Evolutionary conservation across 2,797 vertebrate genomes (phyloP), one percentile per base, ranked within the genome.

Genomic region (Sylvilagus floridanus): DNA sequence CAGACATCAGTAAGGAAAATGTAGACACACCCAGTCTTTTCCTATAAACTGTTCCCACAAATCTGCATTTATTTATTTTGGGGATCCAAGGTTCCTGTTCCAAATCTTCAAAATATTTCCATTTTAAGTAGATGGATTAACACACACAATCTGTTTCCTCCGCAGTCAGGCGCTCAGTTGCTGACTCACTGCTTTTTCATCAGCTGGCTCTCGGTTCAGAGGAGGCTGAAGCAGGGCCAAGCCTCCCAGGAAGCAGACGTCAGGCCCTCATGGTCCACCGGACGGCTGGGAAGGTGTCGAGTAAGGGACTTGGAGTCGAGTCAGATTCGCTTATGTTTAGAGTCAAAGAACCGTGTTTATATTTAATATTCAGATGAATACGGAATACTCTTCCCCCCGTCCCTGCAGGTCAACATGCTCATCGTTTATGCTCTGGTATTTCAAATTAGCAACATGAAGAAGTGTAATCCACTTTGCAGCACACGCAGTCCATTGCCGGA

Each of bases 81-180:
- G 69, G 50, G 24, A 90, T 84, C 63, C 76, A 97, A 88, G 52
- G 3, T 84, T 95, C 52, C 52, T 79, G 94, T 93, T 57, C 50
- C 63, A 87, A 95, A 63, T 72, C 32, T 92, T 95, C 69, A 93
- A 93, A 96, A 87, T 86, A 54, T 94, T 95, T 96, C 72, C 79
- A 84, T 95, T 84, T 95, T 92, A 92, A 91, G 60, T 75, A 92
- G 78, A 60, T 90, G n/a, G 19, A 76, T 95, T 88, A 95, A 93
- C 26, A 79, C 69, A 88, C 32, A 87, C 50, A 79, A 17, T 92
- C 79, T 93, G 62, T 89, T 95, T 93, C 66, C 91, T 83, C 83
- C 72, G 91, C 28, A 75, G 24, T 77, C 76, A 66, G 81, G 84
- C 86, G 78, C 76, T 88, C 90, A 83, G 62, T 72, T 73, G 60